A percentile compares a stretch with the other conserved stretches of the same genome.
Conservation (phyloP, 2,888 invertebrate species). For the Mellilla xanthometata region DNA sequence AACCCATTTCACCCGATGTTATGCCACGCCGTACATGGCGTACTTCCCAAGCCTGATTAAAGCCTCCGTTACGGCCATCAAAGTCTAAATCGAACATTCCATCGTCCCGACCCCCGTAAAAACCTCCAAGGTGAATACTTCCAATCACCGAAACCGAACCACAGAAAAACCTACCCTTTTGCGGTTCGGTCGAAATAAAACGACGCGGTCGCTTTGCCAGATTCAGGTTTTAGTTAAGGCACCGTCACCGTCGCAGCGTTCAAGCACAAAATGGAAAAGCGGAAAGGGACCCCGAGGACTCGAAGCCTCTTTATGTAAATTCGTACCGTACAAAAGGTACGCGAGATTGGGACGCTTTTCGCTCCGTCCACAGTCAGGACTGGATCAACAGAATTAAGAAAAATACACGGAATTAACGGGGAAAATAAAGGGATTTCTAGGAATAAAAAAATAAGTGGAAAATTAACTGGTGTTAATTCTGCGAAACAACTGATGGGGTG, state of each 20-base stretch:
- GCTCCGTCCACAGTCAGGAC: constrained; percentile 45
- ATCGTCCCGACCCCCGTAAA: constrained; percentile 43
- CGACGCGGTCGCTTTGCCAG: constrained; percentile 57
- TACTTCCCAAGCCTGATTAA: constrained; percentile 15
- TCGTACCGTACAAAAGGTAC: constrained; percentile 70
- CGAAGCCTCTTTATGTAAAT: constrained; percentile 76
- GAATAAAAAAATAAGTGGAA: too few relatives aligned
- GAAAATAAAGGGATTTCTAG: constrained; percentile 34
- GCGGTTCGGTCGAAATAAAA: constrained; percentile 63
- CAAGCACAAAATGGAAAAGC: constrained; percentile 73
- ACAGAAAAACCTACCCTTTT: constrained; percentile 39
- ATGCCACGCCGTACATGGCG: constrained; percentile 1
- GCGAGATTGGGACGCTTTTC: constrained; percentile 68
- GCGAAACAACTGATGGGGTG: too few relatives aligned
- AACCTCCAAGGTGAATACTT: constrained; percentile 35
- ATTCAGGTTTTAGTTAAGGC: constrained; percentile 56
- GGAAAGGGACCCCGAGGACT: constrained; percentile 76
- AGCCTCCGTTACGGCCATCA: constrained; percentile 53
- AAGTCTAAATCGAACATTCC: constrained; percentile 34
- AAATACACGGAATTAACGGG: constrained; percentile 46
- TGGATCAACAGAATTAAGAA: constrained; percentile 48
- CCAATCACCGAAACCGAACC: constrained; percentile 43
- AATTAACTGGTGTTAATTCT: too few relatives aligned
- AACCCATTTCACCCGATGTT: constrained; percentile 10
- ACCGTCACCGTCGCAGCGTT: constrained; percentile 58